Percentiles rank a stretch among this genome's conserved stretches.
phyloP scores from a whole-genome alignment of 2,113 vertebrate genomes.

The Gambusia affinis region DNA sequence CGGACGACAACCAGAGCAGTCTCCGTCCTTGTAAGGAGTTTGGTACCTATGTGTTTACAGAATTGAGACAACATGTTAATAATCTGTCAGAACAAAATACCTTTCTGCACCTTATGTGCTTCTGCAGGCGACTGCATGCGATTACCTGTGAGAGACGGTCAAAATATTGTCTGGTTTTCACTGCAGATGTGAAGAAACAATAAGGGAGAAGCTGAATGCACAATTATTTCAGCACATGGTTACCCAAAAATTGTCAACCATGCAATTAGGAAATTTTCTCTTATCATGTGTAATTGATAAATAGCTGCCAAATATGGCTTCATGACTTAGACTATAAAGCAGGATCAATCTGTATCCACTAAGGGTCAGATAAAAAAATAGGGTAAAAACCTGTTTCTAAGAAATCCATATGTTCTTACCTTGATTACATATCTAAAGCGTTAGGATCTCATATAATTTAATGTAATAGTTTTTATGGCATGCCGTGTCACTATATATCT shows the following conservation, averaged over 20 bases:
- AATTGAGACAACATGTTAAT: conserved; percentile 40
- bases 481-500: conserved; percentile 43
- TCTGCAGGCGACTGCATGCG: conserved; percentile 27
- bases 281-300: conserved; percentile 7
- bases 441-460: conserved; percentile 23
- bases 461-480: conserved; percentile 29
- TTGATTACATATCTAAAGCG: conserved; percentile 17
- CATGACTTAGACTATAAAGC: conserved; percentile 12
- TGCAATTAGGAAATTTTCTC: conserved; percentile 19
- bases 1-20: conserved; percentile 16
- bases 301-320: conserved; percentile 1
- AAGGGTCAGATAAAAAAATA: neutral
- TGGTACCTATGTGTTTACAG: conserved; percentile 28
- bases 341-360: conserved; percentile 7
- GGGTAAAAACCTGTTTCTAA: conserved; percentile 19
- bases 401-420: conserved; percentile 13
- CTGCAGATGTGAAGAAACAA: conserved; percentile 17
- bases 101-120: conserved; percentile 23
- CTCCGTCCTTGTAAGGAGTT: conserved; percentile 21
- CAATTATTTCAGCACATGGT: neutral
- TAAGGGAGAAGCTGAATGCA: neutral
- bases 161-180: conserved; percentile 12
- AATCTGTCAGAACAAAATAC: conserved; percentile 37
- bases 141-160: conserved; percentile 23
- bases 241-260: conserved; percentile 9